These are phyloP conservation scores for Eristalinus sepulchralis DNA, from an alignment of 2,888 invertebrate genomes.

Conservation along the genomic window DNA sequence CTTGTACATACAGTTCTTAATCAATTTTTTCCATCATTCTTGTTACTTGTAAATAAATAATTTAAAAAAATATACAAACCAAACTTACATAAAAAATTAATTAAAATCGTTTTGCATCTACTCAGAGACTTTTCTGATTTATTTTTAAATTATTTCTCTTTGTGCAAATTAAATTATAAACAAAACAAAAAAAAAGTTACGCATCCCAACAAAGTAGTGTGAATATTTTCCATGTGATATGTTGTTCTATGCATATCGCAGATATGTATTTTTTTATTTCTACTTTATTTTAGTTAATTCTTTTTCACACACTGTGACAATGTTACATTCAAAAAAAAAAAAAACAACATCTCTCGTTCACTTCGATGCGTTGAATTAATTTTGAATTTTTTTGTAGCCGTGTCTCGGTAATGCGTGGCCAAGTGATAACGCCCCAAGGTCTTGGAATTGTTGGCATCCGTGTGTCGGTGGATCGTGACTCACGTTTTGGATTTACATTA, in stretches of 20 bases:
- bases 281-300: conserved; percentile 36
- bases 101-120: conserved; percentile 39
- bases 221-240: conserved; percentile 47
- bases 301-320: conserved; percentile 51
- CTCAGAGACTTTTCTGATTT: conserved; percentile 25
- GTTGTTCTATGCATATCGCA: conserved; percentile 59
- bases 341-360: background rate
- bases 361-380: conserved; percentile 43
- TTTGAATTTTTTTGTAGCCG: conserved; percentile 86
- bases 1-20: conserved; percentile 33
- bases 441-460: conserved; percentile 98
- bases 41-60: conserved; percentile 59
- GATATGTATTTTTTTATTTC: conserved; percentile 16
- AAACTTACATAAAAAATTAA: background rate
- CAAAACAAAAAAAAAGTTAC: conserved; percentile 20
- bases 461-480: conserved; percentile 96
- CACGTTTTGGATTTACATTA: conserved; percentile 97
- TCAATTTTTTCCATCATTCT: conserved; percentile 17
- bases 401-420: conserved; percentile 98
- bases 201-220: conserved; percentile 52
- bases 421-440: conserved; percentile 96
- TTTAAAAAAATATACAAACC: background rate
- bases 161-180: conserved; percentile 25
- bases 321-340: conserved; percentile 41
- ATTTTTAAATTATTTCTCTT: conserved; percentile 42